Evolutionary conservation across 2,888 invertebrate species (phyloP), one percentile per base, ranked within the genome.

Genomic region (Corythucha ciliata): DNA sequence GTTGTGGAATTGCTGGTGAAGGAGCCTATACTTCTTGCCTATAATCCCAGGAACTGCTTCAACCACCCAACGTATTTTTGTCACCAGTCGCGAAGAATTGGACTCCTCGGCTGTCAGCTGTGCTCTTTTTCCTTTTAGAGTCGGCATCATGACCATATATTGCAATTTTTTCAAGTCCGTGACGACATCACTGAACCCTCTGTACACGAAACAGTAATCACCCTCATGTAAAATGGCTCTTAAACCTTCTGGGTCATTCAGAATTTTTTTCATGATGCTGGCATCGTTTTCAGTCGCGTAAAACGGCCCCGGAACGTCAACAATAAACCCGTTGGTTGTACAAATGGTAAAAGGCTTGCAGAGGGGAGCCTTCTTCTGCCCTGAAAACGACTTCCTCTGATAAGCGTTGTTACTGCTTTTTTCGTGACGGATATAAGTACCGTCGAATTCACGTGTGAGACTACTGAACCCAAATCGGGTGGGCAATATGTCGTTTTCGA

Each of bases 331-430:
- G 48, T 59, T 48, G 2, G 62, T 59, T 10, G 61, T 60, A 36
- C 59, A 62, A 29, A 63, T 48, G 0, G 61, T 63, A 33, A 63
- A 63, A 5, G 59, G 60, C 42, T 63, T 63, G 41, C 60, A 60
- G 4, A 63, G 37, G 7, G 59, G 58, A 21, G 53, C 47, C 45
- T 62, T 62, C 26, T 62, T 63, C 29, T 61, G 57, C 25, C 57
- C 58, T n/a, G 53, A 10, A 44, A 58, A 44, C 20, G 57, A 57
- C 53, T 57, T 59, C 47, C 54, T 48, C 32, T 56, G 58, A 32
- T 53, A 60, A 8, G 24, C 47, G 46, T 58, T 58, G 40, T 58
- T 60, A 8, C 24, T 14, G 55, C 60, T 60, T 54, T 58, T 60
- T 39, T 60, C 29, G 48, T 58, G 59, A 3, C 53, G 48, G 3